Percentiles rank a stretch among this genome's conserved stretches.
Evolutionary conservation across 2,888 invertebrate genomes (phyloP).

Genomic region (Rotaria sp.): DNA sequence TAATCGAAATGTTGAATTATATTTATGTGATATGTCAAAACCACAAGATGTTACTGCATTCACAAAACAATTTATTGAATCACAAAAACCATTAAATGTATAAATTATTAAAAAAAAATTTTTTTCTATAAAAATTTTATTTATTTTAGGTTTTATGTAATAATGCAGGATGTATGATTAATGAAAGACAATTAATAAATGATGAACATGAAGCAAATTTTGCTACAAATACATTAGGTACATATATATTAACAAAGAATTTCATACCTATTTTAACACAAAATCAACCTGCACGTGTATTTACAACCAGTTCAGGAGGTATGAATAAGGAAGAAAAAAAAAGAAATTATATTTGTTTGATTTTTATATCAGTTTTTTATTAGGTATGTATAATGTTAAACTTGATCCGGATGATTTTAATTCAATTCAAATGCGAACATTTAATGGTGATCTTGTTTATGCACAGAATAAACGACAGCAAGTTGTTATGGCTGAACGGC

Average conservation of each 20-base stretch:
- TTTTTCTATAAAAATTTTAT: too few species aligned
- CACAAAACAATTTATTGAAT: slow-evolving; percentile 51
- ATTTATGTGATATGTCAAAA: slow-evolving; percentile 56
- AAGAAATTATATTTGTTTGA: not conserved
- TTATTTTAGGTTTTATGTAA: slow-evolving; percentile 49
- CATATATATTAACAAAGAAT: slow-evolving; percentile 41
- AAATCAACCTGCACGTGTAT: slow-evolving; percentile 9
- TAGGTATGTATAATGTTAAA: slow-evolving; percentile 57
- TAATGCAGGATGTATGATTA: slow-evolving; percentile 58
- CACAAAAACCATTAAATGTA: slow-evolving; percentile 52
- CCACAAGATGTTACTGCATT: slow-evolving; percentile 54
- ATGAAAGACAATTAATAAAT: slow-evolving; percentile 50
- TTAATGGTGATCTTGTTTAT: slow-evolving; percentile 57
- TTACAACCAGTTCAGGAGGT: slow-evolving; percentile 1
- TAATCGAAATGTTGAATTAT: slow-evolving; percentile 56
- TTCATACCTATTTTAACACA: slow-evolving; percentile 36
- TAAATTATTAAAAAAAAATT: not conserved
- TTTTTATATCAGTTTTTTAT: slow-evolving; percentile 44
- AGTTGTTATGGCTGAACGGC: slow-evolving; percentile 54
- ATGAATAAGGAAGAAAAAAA: not conserved
- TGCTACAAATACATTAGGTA: slow-evolving; percentile 57
- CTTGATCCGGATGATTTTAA: slow-evolving; percentile 55
- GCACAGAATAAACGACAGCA: slow-evolving; percentile 58
- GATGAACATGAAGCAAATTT: slow-evolving; percentile 57
- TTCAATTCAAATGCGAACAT: slow-evolving; percentile 54